Conservation (phyloP, 2,113 vertebrate species). For the Ctenomys sociabilis region DNA sequence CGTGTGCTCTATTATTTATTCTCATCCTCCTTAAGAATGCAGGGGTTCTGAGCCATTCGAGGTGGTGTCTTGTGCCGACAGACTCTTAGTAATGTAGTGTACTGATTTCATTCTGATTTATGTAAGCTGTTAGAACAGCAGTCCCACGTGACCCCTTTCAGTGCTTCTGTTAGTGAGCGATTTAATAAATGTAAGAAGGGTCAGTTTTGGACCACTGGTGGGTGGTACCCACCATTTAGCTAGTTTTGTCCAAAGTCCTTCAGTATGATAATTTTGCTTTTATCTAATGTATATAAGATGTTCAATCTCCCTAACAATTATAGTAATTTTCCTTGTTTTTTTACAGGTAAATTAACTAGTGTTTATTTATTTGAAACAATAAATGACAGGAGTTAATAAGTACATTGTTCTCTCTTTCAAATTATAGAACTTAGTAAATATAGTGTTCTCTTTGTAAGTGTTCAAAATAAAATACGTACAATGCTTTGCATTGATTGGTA, state of each 20-base stretch:
- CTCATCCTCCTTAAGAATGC: neutral
- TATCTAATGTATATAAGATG: neutral
- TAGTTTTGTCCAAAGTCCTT: neutral
- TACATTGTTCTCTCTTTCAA: neutral
- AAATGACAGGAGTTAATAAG: neutral
- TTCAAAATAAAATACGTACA: neutral
- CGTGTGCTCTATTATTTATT: too few relatives aligned
- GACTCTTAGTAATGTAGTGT: neutral
- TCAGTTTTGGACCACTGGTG: neutral
- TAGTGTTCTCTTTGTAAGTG: neutral
- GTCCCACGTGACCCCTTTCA: neutral
- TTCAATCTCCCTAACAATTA: neutral
- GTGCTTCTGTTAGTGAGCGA: neutral
- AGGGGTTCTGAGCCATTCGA: neutral
- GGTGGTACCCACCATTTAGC: neutral
- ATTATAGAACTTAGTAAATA: neutral
- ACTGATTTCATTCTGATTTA: neutral
- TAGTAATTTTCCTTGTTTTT: neutral
- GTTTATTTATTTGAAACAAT: conserved; percentile 18
- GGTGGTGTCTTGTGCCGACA: fast-evolving
- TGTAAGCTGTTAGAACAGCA: neutral
- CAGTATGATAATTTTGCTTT: neutral
- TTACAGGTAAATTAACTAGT: neutral
- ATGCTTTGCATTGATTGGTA: neutral
- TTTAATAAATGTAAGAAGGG: neutral